Evolutionary conservation across 2,797 vertebrate genomes (phyloP).

Genomic region (Crocodylus rhombifer): DNA sequence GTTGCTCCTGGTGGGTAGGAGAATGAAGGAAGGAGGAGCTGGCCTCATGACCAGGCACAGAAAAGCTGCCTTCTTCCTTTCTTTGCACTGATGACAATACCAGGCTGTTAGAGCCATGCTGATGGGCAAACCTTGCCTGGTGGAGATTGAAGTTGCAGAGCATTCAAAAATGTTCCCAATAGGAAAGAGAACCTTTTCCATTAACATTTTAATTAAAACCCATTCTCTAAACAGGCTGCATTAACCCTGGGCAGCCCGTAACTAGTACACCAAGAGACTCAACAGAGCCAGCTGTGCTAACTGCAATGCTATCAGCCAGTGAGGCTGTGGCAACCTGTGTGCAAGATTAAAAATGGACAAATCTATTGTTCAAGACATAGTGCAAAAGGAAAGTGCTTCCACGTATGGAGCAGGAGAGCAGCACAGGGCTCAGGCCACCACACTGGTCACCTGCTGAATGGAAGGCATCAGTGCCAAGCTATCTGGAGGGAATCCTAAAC

Average conservation of each 20-base stretch:
- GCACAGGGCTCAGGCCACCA: fast-evolving
- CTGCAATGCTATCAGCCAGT: background rate
- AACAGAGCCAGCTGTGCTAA: fast-evolving
- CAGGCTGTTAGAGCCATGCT: background rate
- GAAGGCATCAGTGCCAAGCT: fast-evolving
- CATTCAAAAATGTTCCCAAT: background rate
- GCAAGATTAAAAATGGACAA: background rate
- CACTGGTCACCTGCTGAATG: too few species aligned
- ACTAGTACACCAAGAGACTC: background rate
- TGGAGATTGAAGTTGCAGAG: background rate
- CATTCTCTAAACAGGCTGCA: background rate
- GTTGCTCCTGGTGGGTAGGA: background rate
- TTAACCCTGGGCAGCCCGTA: background rate
- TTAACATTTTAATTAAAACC: slow-evolving; percentile 37
- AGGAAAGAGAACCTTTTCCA: background rate
- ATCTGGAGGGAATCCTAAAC: background rate
- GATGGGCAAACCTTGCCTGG: background rate
- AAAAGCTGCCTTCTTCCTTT: too few species aligned
- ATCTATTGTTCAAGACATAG: background rate
- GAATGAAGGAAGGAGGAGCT: background rate
- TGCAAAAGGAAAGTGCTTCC: fast-evolving
- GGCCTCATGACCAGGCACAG: background rate
- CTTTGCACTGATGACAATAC: background rate
- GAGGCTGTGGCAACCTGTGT: background rate
- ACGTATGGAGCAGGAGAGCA: fast-evolving